Evolutionary conservation across 2,888 invertebrate genomes (phyloP).

Genomic region (Thymelicus sylvestris): DNA sequence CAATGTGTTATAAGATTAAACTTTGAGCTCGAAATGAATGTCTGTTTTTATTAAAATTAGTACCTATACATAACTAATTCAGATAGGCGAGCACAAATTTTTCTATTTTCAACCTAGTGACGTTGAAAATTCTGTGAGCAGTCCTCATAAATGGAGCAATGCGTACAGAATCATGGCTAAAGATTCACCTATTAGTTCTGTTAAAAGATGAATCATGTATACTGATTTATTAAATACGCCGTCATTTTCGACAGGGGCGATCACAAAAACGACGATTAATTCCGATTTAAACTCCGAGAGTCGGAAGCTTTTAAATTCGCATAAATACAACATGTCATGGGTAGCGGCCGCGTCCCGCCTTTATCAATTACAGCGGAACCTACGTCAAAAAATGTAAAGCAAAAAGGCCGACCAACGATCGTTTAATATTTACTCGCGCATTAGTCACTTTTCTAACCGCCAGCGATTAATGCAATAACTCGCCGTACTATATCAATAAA

Average conservation of each 20-base stretch:
- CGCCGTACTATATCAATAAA: not conserved
- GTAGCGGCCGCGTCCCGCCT: conserved; percentile 64
- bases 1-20: conserved; percentile 11
- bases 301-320: conserved; percentile 79
- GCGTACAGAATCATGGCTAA: not conserved
- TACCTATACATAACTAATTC: not conserved
- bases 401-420: conserved; percentile 55
- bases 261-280: conserved; percentile 72
- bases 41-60: not conserved
- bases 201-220: conserved; percentile 12
- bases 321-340: conserved; percentile 80
- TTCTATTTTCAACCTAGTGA: not conserved
- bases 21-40: not conserved
- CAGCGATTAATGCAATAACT: not conserved
- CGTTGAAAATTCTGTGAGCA: no score
- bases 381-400: conserved; percentile 65
- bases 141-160: no score
- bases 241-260: conserved; percentile 60
- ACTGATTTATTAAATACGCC: conserved; percentile 41
- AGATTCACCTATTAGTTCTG: conserved; percentile 6
- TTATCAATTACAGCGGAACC: conserved; percentile 77
- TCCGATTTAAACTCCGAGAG: conserved; percentile 71
- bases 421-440: conserved; percentile 63
- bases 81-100: not conserved
- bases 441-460: conserved; percentile 32